Percentiles rank a stretch among this genome's conserved stretches.
phyloP scores from a whole-genome alignment of 1,140 invertebrate genomes.

The Papilio glaucus region DNA sequence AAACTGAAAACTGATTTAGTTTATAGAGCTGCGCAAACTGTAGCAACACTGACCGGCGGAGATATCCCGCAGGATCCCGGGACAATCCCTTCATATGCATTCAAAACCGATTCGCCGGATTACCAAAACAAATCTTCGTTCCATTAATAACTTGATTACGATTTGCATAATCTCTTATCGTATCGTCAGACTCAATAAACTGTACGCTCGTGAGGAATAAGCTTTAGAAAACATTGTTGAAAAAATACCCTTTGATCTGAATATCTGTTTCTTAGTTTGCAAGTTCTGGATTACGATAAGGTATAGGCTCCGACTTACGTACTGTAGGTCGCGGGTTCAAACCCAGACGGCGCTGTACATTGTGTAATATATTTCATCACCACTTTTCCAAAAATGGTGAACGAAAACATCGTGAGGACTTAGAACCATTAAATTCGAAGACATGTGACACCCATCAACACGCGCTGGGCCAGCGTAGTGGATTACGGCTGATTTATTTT shows the following conservation, averaged over 20 bases:
- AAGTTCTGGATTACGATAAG: neutral
- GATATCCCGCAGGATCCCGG: constrained; percentile 4
- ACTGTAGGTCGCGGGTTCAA: no score
- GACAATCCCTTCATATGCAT: constrained; percentile 38
- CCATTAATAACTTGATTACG: constrained; percentile 76
- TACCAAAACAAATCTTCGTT: constrained; percentile 64
- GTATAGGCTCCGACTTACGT: no score
- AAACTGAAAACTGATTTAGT: no score
- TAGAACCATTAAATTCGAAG: no score
- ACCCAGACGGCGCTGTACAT: no score
- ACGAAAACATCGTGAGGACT: no score
- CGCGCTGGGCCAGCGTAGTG: no score
- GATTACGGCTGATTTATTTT: no score
- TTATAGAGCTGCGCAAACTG: no score
- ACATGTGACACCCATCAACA: no score
- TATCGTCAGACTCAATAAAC: constrained; percentile 37
- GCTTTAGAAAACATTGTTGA: constrained; percentile 8
- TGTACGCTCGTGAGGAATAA: neutral
- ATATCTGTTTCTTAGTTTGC: neutral
- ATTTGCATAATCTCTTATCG: constrained; percentile 79
- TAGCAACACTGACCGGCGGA: neutral
- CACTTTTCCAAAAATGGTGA: no score
- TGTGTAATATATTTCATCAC: no score
- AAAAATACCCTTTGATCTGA: neutral
- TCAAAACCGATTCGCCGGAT: constrained; percentile 50